A percentile compares a stretch with the other conserved stretches of the same genome.
Evolutionary conservation across 1,140 invertebrate genomes (phyloP).

Genomic region (Neuroterus valhalla): DNA sequence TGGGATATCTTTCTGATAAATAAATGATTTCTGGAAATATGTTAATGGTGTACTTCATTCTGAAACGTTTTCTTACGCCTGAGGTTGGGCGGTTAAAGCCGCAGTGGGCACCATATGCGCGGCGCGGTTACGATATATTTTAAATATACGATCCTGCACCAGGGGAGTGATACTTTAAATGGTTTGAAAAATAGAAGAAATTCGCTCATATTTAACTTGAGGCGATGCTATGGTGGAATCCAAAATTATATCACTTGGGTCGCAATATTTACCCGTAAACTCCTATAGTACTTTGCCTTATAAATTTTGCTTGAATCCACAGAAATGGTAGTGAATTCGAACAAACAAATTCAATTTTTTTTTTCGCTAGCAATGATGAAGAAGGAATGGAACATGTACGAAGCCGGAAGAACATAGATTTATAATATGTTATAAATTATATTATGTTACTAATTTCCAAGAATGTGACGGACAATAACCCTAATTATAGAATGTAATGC

Average conservation of each 20-base stretch:
- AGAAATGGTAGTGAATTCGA: too few relatives aligned
- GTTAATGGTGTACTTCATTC: not conserved
- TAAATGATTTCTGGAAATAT: constrained; percentile 16
- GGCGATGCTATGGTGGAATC: constrained; percentile 19
- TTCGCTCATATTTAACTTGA: constrained; percentile 47
- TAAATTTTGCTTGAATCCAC: too few relatives aligned
- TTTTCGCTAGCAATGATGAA: too few relatives aligned
- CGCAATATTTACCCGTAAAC: not conserved
- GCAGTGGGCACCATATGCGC: constrained; percentile 16
- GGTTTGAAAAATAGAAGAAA: constrained; percentile 62
- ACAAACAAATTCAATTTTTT: too few relatives aligned
- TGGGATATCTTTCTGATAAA: constrained; percentile 15
- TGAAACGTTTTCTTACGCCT: constrained; percentile 13
- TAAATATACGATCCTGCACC: constrained; percentile 48
- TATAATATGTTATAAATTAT: not conserved
- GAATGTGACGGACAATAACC: not conserved
- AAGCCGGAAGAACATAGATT: not conserved
- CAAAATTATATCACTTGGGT: constrained; percentile 3
- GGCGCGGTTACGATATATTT: constrained; percentile 54
- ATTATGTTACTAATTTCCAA: not conserved
- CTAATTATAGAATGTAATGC: not conserved
- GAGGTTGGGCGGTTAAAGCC: constrained; percentile 15
- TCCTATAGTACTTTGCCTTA: not conserved
- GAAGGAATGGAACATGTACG: too few relatives aligned
- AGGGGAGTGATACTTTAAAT: constrained; percentile 46